phyloP scores from a whole-genome alignment of 2,888 invertebrate genomes.

The Netelia melanura region DNA sequence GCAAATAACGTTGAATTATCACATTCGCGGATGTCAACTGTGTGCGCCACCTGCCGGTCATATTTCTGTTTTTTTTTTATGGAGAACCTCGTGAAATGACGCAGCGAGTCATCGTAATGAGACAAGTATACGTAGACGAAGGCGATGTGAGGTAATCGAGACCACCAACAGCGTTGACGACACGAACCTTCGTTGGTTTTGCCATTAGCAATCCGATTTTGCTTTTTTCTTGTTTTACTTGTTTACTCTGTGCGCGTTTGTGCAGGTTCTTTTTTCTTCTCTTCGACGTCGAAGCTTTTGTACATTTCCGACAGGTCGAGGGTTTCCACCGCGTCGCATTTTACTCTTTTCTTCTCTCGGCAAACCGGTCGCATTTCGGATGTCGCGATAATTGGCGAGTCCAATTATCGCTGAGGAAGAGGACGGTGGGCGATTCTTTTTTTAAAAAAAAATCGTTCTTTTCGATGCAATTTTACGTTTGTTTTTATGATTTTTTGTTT shows the following conservation, averaged over 20 bases:
- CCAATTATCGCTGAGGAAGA: too few species aligned
- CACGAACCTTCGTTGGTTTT: not conserved
- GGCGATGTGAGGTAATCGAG: not conserved
- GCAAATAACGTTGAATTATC: not conserved
- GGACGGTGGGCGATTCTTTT: too few species aligned
- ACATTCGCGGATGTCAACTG: not conserved
- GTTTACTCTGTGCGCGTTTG: not conserved
- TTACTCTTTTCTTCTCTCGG: too few species aligned
- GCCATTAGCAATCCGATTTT: not conserved
- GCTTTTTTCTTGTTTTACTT: not conserved
- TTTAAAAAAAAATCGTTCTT: too few species aligned
- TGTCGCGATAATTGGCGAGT: too few species aligned
- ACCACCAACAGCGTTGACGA: not conserved
- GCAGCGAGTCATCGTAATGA: not conserved
- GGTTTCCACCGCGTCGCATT: too few species aligned
- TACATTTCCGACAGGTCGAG: too few species aligned
- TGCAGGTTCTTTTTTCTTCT: too few species aligned
- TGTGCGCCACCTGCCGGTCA: not conserved
- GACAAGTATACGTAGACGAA: not conserved
- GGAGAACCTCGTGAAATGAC: not conserved
- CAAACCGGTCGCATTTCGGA: too few species aligned
- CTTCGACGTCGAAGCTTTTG: too few species aligned
- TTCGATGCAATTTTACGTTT: too few species aligned
- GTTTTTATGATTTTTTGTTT: too few species aligned
- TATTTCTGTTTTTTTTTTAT: not conserved